Evolutionary conservation across 2,888 invertebrate genomes (phyloP), one percentile per base, ranked within the genome.

Genomic region (Proisotoma minuta): DNA sequence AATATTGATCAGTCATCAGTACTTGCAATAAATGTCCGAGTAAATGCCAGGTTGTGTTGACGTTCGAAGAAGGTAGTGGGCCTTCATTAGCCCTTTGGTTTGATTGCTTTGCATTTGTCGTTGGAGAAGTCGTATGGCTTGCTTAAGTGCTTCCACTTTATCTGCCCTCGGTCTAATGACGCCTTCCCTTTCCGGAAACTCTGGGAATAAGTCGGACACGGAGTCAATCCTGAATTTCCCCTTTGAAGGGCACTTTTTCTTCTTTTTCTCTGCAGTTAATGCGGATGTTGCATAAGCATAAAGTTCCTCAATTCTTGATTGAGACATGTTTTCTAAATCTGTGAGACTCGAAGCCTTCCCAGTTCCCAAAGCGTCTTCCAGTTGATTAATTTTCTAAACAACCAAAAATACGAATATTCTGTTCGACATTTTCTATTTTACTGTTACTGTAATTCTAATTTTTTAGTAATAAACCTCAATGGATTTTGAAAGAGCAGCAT

Each of bases 21-120:
- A 69, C 68, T 64, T 66, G 22, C 63, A 62, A 56, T 69, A 69
- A 60, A 69, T 69, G 56, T 69, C 62, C n/a, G 66, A 69, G 43
- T 52, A 64, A 20, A 69, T 57, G 47, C 68, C 68, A 1, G 68
- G 68, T 52, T 50, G 51, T 15, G 28, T 39, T 34, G 54, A 28
- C 2, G 68, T 68, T 23, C 68, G 34, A 2, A 69, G 52, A 10
- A 66, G 52, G 26, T 58, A 49, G 50, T 69, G 68, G 4, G 60
- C 49, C 53, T 56, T 63, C 27, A 60, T 29, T 40, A 69, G 48
- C 18, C 62, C 58, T 24, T 28, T 29, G 4, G 43, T 49, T 48
- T 63, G 43, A 15, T 48, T 59, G 3, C 22, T 51, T 27, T 60
- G 39, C 10, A 59, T 60, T 56, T 59, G 39, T 29, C 57, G 52